A percentile compares a stretch with the other conserved stretches of the same genome.
These are phyloP conservation scores for Siniperca undulata DNA, from an alignment of 2,797 vertebrate species.

Conservation along the genomic window DNA sequence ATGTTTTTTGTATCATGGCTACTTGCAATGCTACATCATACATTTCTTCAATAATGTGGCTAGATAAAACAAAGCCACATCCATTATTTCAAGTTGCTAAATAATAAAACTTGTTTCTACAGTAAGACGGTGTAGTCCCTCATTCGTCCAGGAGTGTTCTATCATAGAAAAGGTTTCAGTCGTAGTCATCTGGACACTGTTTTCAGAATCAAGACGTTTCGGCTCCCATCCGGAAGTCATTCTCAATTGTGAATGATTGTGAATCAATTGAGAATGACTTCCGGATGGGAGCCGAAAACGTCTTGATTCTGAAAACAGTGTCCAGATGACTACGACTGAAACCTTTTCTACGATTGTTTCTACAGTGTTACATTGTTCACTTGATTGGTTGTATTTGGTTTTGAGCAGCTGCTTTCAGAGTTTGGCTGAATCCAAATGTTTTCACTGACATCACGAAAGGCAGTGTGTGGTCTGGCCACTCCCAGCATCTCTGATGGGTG, in stretches of 20 bases:
- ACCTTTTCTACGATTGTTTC: not conserved
- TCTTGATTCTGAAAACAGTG: too few relatives aligned
- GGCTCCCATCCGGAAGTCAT: too few relatives aligned
- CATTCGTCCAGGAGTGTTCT: too few relatives aligned
- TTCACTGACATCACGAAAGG: not conserved
- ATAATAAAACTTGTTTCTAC: not conserved
- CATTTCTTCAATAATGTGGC: not conserved
- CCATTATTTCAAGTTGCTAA: slow-evolving; percentile 25
- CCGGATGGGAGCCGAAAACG: too few relatives aligned
- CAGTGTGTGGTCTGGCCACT: not conserved
- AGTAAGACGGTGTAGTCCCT: too few relatives aligned
- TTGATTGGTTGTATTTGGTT: slow-evolving; percentile 7
- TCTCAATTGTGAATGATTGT: too few relatives aligned
- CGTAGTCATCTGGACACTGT: too few relatives aligned
- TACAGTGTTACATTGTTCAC: not conserved
- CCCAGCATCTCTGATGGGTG: not conserved
- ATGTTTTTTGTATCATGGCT: not conserved
- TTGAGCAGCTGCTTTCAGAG: not conserved
- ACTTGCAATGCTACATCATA: not conserved
- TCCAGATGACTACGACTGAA: too few relatives aligned
- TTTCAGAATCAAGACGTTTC: too few relatives aligned
- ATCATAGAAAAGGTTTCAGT: too few relatives aligned
- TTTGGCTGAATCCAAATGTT: not conserved
- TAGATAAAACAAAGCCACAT: slow-evolving; percentile 16
- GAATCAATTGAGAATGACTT: too few relatives aligned